Evolutionary conservation across 2,797 vertebrate species (phyloP).

Genomic region (Synaphobranchus kaupii): DNA sequence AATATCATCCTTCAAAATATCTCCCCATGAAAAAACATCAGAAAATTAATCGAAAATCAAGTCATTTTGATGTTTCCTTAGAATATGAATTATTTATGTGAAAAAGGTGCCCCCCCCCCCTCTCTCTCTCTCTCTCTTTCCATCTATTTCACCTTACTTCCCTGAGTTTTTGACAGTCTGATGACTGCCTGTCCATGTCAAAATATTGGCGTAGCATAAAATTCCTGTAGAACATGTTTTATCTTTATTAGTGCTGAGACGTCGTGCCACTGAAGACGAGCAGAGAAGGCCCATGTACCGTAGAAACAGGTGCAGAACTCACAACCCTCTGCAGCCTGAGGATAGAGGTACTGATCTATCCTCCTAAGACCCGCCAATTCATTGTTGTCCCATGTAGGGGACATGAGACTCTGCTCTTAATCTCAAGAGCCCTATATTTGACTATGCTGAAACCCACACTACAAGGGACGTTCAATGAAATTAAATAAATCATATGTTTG

Average conservation of each 20-base stretch:
- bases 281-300: not conserved
- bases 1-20: constrained; percentile 66
- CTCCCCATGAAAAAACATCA: constrained; percentile 45
- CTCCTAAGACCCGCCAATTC: not conserved
- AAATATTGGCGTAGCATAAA: constrained; percentile 67
- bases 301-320: not conserved
- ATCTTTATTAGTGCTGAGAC: constrained; percentile 71
- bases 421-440: not conserved
- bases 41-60: constrained; percentile 66
- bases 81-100: constrained; percentile 68
- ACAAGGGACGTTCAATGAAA: not conserved
- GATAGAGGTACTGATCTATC: not conserved
- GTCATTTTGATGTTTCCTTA: constrained; percentile 54
- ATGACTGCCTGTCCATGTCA: constrained; percentile 74
- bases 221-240: constrained; percentile 63
- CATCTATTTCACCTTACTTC: constrained; percentile 40
- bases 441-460: not conserved
- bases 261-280: not conserved
- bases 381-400: not conserved
- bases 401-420: not conserved
- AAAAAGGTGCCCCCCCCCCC: constrained; percentile 43
- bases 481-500: not conserved
- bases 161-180: constrained; percentile 66
- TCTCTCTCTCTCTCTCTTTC: constrained; percentile 46
- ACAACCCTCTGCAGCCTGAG: not conserved